Conservation (phyloP, 2,797 vertebrate genomes). For the Neosilurus mollespiculum region DNA sequence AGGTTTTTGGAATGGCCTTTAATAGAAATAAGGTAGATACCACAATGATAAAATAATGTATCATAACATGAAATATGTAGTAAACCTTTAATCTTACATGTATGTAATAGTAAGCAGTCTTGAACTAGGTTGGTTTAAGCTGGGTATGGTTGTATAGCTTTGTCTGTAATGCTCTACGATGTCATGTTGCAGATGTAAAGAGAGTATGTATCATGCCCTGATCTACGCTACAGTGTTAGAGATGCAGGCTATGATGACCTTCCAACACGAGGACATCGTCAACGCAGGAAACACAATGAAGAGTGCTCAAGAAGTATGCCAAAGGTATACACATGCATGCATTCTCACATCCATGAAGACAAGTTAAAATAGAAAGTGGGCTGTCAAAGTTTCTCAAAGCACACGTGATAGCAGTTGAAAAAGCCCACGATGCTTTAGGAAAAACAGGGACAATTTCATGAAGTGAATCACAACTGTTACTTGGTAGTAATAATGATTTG, state of each 20-base stretch:
- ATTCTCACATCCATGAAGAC: neutral
- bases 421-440: slow-evolving; percentile 29
- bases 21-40: neutral
- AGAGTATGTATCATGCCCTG: slow-evolving; percentile 86
- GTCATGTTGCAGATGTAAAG: slow-evolving; percentile 66
- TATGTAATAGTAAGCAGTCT: neutral
- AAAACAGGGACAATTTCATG: slow-evolving; percentile 59
- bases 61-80: neutral
- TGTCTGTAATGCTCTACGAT: slow-evolving; percentile 33
- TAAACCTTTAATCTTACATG: neutral
- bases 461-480: slow-evolving; percentile 9
- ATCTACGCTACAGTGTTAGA: slow-evolving; percentile 85
- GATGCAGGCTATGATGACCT: slow-evolving; percentile 91
- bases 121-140: slow-evolving; percentile 14
- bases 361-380: neutral
- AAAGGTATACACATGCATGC: slow-evolving; percentile 68
- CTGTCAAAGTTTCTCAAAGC: neutral
- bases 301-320: slow-evolving; percentile 81
- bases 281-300: slow-evolving; percentile 83
- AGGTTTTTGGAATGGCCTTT: neutral
- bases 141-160: neutral
- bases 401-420: neutral
- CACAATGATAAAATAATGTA: neutral
- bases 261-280: slow-evolving; percentile 81
- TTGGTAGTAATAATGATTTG: slow-evolving; percentile 51